Evolutionary conservation across 1,140 invertebrate genomes (phyloP).

Genomic region (Cataglyphis hispanica): DNA sequence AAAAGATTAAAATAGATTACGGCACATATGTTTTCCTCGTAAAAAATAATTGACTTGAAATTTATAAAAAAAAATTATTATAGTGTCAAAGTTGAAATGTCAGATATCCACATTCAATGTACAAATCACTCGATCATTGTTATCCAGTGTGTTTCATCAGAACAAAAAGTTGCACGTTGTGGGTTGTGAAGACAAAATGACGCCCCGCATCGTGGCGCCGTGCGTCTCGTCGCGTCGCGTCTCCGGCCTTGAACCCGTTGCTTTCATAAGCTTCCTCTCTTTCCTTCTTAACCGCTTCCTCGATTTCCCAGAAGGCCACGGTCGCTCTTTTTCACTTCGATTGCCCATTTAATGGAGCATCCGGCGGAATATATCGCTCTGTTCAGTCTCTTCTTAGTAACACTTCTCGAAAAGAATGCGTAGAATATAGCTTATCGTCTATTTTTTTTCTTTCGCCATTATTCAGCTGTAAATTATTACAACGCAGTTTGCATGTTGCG

Average conservation of each 20-base stretch:
- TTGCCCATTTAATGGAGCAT: conserved; percentile 68
- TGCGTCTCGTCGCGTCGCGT: conserved; percentile 67
- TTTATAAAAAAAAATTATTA: not conserved
- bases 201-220: conserved; percentile 45
- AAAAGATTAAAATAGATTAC: not conserved
- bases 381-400: too few relatives aligned
- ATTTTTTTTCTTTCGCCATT: not conserved
- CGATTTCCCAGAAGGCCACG: conserved; percentile 79
- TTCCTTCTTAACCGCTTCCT: conserved; percentile 70
- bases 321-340: conserved; percentile 72
- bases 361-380: not conserved
- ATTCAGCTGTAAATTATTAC: not conserved
- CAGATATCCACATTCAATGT: not conserved
- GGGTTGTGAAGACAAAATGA: conserved; percentile 59
- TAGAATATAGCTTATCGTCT: not conserved
- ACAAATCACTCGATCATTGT: conserved; percentile 6
- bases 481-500: not conserved
- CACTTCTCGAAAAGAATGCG: not conserved
- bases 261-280: conserved; percentile 60
- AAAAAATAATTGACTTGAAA: conserved; percentile 2
- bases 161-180: not conserved
- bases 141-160: not conserved
- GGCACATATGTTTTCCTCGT: not conserved
- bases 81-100: not conserved
- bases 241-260: conserved; percentile 80